A percentile compares a stretch with the other conserved stretches of the same genome.
phyloP scores from a whole-genome alignment of 2,113 vertebrate genomes.

The Dinomys branickii region DNA sequence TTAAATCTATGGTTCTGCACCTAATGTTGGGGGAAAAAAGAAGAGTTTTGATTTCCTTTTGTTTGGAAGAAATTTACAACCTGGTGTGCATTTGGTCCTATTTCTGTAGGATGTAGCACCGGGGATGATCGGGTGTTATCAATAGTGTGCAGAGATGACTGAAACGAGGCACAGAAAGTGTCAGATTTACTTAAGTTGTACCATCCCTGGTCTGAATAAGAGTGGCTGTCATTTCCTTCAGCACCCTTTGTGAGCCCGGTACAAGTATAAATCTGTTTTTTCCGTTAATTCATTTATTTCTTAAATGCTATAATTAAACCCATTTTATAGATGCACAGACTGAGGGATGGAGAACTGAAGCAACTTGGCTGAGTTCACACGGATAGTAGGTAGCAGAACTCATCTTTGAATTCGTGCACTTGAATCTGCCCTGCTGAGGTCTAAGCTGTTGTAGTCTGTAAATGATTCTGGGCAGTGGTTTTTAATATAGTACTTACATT shows the following conservation, averaged over 20 bases:
- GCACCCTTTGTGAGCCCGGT: background rate
- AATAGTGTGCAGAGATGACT: background rate
- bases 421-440: background rate
- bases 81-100: background rate
- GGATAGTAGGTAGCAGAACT: background rate
- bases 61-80: background rate
- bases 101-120: background rate
- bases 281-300: background rate
- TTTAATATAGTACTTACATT: background rate
- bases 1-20: background rate
- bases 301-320: background rate
- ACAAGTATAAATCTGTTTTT: background rate
- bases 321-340: background rate
- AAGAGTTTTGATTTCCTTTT: conserved; percentile 4
- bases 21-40: background rate
- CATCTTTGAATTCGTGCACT: background rate
- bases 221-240: background rate
- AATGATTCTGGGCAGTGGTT: rapidly evolving
- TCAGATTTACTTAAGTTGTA: background rate
- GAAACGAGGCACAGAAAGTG: background rate
- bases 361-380: background rate
- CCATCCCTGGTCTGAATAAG: background rate
- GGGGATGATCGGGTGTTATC: background rate
- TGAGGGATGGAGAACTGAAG: background rate
- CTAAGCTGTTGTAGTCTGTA: background rate